Conservation (phyloP, 2,113 vertebrate genomes). For the Triplophysa dalaica region DNA sequence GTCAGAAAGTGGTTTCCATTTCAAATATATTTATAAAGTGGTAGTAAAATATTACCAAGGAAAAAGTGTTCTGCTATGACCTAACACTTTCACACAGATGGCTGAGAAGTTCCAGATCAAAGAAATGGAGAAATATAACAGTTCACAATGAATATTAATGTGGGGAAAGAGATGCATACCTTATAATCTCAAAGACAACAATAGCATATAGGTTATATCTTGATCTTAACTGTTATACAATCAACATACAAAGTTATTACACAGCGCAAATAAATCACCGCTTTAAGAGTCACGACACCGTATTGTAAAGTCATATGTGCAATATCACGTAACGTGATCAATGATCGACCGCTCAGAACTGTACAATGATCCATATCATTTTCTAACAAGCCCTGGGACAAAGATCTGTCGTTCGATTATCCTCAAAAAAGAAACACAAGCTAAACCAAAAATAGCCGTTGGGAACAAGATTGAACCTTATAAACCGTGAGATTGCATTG, state of each 20-base stretch:
- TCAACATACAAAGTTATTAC: background rate
- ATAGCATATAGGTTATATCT: background rate
- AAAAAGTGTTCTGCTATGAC: background rate
- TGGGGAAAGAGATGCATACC: no score
- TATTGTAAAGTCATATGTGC: conserved; percentile 1
- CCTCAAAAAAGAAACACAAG: background rate
- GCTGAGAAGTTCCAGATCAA: background rate
- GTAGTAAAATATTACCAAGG: background rate
- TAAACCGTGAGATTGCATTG: background rate
- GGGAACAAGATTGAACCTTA: background rate
- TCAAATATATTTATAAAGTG: background rate
- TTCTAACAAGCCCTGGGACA: background rate
- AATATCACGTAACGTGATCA: conserved; percentile 13
- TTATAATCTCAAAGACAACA: background rate
- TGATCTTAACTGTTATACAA: background rate
- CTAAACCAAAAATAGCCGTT: background rate
- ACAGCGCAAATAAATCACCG: background rate
- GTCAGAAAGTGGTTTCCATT: background rate
- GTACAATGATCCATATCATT: conserved; percentile 14
- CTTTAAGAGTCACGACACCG: background rate
- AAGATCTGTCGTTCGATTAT: conserved; percentile 3
- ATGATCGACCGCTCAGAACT: conserved; percentile 9
- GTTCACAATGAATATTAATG: no score
- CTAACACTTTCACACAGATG: background rate
- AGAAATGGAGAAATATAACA: no score